Base-by-base conservation (phyloP, 2,113 vertebrate species). In the Sylvietta virens region DNA sequence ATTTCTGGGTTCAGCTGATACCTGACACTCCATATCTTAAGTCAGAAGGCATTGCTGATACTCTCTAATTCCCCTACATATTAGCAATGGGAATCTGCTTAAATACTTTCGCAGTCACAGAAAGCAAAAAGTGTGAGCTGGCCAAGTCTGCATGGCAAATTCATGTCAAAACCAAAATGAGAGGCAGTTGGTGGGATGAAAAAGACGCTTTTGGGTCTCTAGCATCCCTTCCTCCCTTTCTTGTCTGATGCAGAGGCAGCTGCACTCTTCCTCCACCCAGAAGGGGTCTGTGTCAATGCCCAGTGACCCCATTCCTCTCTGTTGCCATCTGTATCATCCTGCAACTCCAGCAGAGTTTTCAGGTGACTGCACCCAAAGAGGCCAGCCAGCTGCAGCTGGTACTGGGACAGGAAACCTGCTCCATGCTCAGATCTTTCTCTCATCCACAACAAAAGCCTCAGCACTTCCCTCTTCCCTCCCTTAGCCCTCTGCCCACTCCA, bases 1-100 rank as follows among this genome's bases (percentile, higher is more conserved):
- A 14, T 93, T 90, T 86, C 28, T 93, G 90, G 14, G 60, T 78
- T 92, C 57, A 53, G 82, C 26, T 96, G 94, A 92, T 83, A 84
- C 82, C 65, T 90, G 82, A 81, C 77, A 79, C 40, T 48, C 57
- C 45, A 3, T 83, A 37, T 86, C 88, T 88, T 81, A 92, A 94
- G 88, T 92, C 64, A 90, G 76, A 92, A 96, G 39, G 45, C 72
- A 78, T 15, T 92, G 80, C 69, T 65, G 82, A 90, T 60, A 39
- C 40, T 74, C 39, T 85, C 67, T 96, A 92, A 96, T 95, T 95
- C 80, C 69, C 61, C 60, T 81, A 21, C 57, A 11, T 64, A 90
- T 90, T 88, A 95, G 86, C 85, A 84, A 22, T 42, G 51, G 22
- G 86, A 84, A 91, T 94, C 90, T 96, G 48, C 91, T 94, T 95